Base-by-base conservation (phyloP, 2,113 vertebrate genomes). In the Helogale parvula region DNA sequence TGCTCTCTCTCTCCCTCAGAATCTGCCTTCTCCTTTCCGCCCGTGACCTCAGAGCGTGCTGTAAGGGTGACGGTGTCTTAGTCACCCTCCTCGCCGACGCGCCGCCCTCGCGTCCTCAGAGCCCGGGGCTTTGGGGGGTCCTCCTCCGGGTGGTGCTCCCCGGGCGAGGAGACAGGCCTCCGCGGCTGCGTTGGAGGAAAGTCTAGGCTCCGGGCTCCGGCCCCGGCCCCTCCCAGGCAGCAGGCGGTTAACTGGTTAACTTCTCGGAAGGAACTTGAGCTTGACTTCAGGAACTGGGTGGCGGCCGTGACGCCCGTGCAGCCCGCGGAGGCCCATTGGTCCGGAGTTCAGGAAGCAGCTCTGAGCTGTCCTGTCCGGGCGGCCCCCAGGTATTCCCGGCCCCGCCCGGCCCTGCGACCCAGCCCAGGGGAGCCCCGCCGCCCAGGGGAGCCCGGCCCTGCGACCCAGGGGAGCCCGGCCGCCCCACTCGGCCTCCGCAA, bases 241-340 rank as follows among this genome's bases (percentile, higher is more conserved):
- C 16, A 68, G 94, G 14, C 11, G 19, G 68, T 66, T 82, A 52
- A 79, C 33, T 0, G 57, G 21, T 60, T 21, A 60, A 60, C 57
- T 60, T 1, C 88, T n/a, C 4, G 25, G 74, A 35, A 77, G 72
- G 66, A 52, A 1, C 92, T 35, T 5, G 41, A 38, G 74, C 90
- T 71, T 41, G 68, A 93, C 96, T 87, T 66, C 60, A 85, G 97
- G 96, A 95, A 96, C 97, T 94, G 82, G 97, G 96, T 27, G 90
- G 96, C 23, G 93, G 82, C 94, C 0, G 87, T 93, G 96, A 66
- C 65, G 38, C 71, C 16, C 38, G 52, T 23, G 77, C 23, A 12
- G 66, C 27, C 4, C 25, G 54, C 0, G 88, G 57, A 35, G 77
- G 82, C 94, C 88, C 69, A 97, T 97, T 98, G 98, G 97, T 45